Conservation (phyloP, 2,113 vertebrate species). For the Xerus inauris region DNA sequence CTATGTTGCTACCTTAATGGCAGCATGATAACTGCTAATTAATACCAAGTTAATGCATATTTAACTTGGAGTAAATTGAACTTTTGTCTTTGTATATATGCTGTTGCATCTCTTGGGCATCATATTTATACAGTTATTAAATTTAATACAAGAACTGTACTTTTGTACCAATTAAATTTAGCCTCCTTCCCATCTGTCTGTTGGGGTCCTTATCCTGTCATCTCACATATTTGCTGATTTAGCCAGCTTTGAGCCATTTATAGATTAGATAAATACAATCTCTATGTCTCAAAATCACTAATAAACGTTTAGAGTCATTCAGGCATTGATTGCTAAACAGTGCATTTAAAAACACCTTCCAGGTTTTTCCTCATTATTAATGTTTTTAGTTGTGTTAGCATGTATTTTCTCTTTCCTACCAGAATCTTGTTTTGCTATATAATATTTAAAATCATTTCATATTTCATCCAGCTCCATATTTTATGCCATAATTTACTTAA, state of each 20-base stretch:
- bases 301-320: background rate
- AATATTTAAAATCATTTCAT: background rate
- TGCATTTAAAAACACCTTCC: background rate
- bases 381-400: background rate
- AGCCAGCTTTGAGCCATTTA: background rate
- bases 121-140: background rate
- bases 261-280: background rate
- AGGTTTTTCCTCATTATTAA: background rate
- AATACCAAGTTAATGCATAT: background rate
- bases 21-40: background rate
- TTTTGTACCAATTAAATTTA: conserved; percentile 40
- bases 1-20: background rate
- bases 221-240: conserved; percentile 29
- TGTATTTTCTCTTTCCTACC: background rate
- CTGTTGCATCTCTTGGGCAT: background rate
- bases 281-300: background rate
- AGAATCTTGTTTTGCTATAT: background rate
- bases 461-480: background rate
- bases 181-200: background rate
- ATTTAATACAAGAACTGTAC: conserved; percentile 32
- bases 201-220: background rate
- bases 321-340: background rate
- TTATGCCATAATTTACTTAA: background rate
- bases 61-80: conserved; percentile 29
- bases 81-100: conserved; percentile 11